Percentiles rank a stretch among this genome's conserved stretches.
These are phyloP conservation scores for Blennius ocellaris DNA, from an alignment of 2,113 vertebrate species.

Conservation along the genomic window DNA sequence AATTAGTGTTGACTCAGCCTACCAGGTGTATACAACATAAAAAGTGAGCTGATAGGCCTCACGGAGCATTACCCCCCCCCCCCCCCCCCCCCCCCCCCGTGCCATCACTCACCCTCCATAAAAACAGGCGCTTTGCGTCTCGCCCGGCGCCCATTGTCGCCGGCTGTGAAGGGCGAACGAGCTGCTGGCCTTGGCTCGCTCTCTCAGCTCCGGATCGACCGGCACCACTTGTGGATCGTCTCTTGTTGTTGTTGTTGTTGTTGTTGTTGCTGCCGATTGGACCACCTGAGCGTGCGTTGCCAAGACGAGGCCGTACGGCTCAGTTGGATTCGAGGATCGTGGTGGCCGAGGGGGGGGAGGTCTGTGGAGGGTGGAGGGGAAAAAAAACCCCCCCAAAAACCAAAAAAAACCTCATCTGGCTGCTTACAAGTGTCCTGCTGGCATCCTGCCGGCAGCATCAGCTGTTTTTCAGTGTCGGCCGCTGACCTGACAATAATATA, in stretches of 20 bases:
- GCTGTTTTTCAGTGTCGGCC: constrained; percentile 94
- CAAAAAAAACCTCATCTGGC: constrained; percentile 77
- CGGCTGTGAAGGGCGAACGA: constrained; percentile 72
- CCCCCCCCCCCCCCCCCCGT: neutral
- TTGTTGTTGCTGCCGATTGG: constrained; percentile 36
- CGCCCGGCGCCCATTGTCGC: constrained; percentile 67
- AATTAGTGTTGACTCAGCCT: constrained; percentile 71
- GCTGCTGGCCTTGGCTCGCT: constrained; percentile 68
- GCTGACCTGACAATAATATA: constrained; percentile 88
- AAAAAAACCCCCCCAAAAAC: constrained; percentile 16
- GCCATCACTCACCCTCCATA: constrained; percentile 74
- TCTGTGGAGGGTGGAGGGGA: neutral
- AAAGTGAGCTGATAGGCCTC: constrained; percentile 64
- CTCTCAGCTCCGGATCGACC: constrained; percentile 72
- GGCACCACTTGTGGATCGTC: constrained; percentile 57
- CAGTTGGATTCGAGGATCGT: constrained; percentile 53
- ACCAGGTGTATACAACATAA: constrained; percentile 62
- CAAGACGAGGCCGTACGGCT: constrained; percentile 70
- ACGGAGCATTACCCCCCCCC: constrained; percentile 40
- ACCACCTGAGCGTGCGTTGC: constrained; percentile 83
- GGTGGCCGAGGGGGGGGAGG: constrained; percentile 40
- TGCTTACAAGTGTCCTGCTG: constrained; percentile 95
- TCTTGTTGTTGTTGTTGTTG: constrained; percentile 52
- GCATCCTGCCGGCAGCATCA: constrained; percentile 93
- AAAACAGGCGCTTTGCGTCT: constrained; percentile 69